These are phyloP conservation scores for Drepana falcataria DNA, from an alignment of 2,888 invertebrate genomes.

Conservation along the genomic window DNA sequence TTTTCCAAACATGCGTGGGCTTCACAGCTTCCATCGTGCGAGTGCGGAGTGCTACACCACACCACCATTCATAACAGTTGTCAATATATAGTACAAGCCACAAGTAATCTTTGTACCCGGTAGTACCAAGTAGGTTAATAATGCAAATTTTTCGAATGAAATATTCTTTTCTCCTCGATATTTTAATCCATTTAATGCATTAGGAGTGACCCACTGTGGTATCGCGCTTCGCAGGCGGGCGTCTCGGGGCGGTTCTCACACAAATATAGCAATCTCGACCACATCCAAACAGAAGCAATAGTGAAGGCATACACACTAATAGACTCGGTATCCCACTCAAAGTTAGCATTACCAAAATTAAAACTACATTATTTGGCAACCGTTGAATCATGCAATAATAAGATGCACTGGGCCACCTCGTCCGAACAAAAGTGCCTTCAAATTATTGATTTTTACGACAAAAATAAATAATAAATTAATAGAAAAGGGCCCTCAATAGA, in stretches of 20 bases:
- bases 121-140: neutral
- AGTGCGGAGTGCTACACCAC: constrained; percentile 47
- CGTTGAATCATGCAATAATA: constrained; percentile 71
- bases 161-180: constrained; percentile 20
- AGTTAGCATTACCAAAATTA: constrained; percentile 30
- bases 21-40: constrained; percentile 27
- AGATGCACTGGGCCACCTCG: constrained; percentile 92
- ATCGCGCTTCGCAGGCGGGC: constrained; percentile 51
- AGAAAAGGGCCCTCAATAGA: constrained; percentile 93
- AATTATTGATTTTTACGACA: constrained; percentile 86
- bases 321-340: constrained; percentile 48
- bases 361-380: constrained; percentile 39
- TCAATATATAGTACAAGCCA: constrained; percentile 5
- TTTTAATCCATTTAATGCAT: neutral
- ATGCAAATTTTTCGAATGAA: constrained; percentile 1
- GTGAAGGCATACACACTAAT: constrained; percentile 83
- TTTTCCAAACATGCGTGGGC: constrained; percentile 62
- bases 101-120: neutral
- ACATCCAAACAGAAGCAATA: constrained; percentile 89
- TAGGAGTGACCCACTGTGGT: constrained; percentile 25
- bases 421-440: constrained; percentile 97
- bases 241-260: constrained; percentile 81
- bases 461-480: constrained; percentile 85
- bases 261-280: constrained; percentile 82
- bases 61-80: constrained; percentile 15